phyloP scores from a whole-genome alignment of 2,113 vertebrate genomes.

The Callopanchax toddi region DNA sequence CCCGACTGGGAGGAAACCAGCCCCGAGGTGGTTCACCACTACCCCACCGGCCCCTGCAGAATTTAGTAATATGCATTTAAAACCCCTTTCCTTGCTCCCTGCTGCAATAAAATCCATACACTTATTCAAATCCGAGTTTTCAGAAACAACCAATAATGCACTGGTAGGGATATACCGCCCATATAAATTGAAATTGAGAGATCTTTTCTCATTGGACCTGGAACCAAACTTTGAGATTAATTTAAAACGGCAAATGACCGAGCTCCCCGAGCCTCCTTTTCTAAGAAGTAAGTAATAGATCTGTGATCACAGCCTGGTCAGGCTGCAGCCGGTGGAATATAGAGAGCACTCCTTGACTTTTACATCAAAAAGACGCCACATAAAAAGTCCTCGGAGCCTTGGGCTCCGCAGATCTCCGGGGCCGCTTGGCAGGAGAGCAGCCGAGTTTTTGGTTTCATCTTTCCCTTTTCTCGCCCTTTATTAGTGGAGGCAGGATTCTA shows the following conservation, averaged over 20 bases:
- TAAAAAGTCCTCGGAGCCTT: conserved; percentile 56
- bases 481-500: conserved; percentile 44
- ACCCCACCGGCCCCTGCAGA: conserved; percentile 28
- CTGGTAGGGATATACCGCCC: conserved; percentile 43
- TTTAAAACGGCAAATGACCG: conserved; percentile 65
- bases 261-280: conserved; percentile 49
- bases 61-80: conserved; percentile 36
- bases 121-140: conserved; percentile 52
- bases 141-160: conserved; percentile 45
- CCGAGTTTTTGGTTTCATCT: conserved; percentile 53
- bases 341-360: conserved; percentile 65
- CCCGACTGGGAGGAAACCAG: conserved; percentile 48
- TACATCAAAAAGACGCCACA: conserved; percentile 69
- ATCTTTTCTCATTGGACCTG: conserved; percentile 51
- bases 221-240: conserved; percentile 60
- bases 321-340: conserved; percentile 57
- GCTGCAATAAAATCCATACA: conserved; percentile 48
- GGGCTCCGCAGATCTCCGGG: conserved; percentile 44
- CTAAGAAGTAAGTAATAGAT: conserved; percentile 65
- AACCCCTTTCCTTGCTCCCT: background rate
- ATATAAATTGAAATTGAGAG: conserved; percentile 57
- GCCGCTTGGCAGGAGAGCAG: conserved; percentile 40
- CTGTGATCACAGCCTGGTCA: conserved; percentile 66
- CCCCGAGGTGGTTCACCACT: conserved; percentile 58
- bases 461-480: conserved; percentile 39